These are phyloP conservation scores for Lutjanus erythropterus DNA, from an alignment of 2,113 vertebrate genomes.

Conservation along the genomic window DNA sequence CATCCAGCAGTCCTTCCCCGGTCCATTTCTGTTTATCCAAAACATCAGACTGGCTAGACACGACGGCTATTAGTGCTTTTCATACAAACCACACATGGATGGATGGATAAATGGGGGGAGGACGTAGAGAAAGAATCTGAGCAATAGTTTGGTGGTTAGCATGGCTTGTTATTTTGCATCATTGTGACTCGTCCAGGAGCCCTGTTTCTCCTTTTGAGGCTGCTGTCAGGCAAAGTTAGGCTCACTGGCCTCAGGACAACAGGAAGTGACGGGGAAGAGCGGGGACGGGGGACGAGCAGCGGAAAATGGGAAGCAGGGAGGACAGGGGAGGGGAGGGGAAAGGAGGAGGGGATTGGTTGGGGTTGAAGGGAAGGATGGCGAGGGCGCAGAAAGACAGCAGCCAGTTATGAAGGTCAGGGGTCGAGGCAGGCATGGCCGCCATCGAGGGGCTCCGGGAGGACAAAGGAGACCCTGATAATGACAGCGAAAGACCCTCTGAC, in stretches of 20 bases:
- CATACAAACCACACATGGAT: conserved; percentile 23
- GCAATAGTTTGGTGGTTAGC: conserved; percentile 25
- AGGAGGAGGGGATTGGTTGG: not conserved
- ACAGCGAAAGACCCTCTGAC: conserved; percentile 34
- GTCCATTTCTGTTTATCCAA: not conserved
- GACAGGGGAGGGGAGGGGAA: not conserved
- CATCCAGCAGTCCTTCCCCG: not conserved
- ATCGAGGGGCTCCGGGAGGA: not conserved
- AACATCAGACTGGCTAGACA: conserved; percentile 6
- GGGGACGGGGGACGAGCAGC: conserved; percentile 20
- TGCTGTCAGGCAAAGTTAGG: conserved; percentile 65
- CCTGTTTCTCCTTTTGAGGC: conserved; percentile 55
- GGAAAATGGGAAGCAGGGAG: not conserved
- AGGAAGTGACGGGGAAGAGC: conserved; percentile 42
- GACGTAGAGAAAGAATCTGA: not conserved
- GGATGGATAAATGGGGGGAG: conserved; percentile 19
- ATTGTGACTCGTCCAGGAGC: conserved; percentile 39
- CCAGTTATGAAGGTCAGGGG: conserved; percentile 33
- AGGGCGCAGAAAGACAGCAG: conserved; percentile 20
- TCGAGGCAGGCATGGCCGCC: conserved; percentile 17
- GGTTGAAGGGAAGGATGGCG: not conserved
- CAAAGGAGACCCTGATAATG: conserved; percentile 29
- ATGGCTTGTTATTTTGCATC: conserved; percentile 44
- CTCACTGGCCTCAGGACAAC: conserved; percentile 55
- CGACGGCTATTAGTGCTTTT: conserved; percentile 13